Evolutionary conservation across 2,888 invertebrate genomes (phyloP), one percentile per base, ranked within the genome.

Genomic region (Drosophila neotestacea): DNA sequence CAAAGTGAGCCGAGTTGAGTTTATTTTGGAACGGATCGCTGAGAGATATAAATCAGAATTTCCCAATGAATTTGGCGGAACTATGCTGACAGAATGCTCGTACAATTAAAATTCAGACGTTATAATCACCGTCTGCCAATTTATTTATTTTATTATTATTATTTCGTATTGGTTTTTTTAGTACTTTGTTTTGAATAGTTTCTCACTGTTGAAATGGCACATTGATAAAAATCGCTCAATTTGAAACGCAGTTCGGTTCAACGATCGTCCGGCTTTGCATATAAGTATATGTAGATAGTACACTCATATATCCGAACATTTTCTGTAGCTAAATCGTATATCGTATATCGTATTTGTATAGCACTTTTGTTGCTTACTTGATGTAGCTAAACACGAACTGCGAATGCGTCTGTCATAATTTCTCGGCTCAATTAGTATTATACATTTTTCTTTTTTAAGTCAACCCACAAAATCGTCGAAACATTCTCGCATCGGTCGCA

Each of bases 361-460:
- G 48, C 50, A 54, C 7, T 51, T 39, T 48, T 61, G 44, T 55
- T 61, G 34, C 11, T 3, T 73, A 67, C 44, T 69, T 52, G 64
- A 59, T 50, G 63, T 13, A 47, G 42, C 63, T 67, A 68, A 73
- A 32, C 70, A 64, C 70, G 63, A 66, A 42, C 68, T 47, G 44
- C 51, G 70, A 63, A 64, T 74, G 68, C 75, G 67, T 71, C 72
- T 70, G 81, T 73, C 85, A 85, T 71, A 87, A 75, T 73, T 73
- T 60, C 68, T 68, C 70, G 60, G 66, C 76, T 85, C 68, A 65
- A 70, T 60, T 75, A 64, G 44, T 41, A 55, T 62, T 54, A 41
- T 27, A 16, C 30, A 27, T 55, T 41, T 39, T 39, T 47, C 59
- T 79, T 74, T 69, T 58, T 36, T 41, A 75, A 61, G 63, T 59